phyloP scores from a whole-genome alignment of 64 coral and sea anemone genomes.

The Pocillopora damicornis region DNA sequence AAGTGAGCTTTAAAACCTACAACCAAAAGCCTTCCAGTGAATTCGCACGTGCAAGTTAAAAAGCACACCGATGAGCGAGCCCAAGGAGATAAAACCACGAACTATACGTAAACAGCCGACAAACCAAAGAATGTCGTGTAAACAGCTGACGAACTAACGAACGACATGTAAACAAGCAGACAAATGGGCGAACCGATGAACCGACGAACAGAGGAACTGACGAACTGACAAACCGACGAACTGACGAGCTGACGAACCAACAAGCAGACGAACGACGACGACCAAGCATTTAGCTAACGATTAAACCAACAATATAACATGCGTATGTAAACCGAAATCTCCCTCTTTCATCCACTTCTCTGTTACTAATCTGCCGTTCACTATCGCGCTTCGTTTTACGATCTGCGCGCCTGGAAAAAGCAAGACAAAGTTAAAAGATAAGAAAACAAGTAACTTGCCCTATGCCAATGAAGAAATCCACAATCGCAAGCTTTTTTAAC shows the following conservation, averaged over 20 bases:
- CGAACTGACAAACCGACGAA: neutral
- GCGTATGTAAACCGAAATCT: neutral
- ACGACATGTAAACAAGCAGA: neutral
- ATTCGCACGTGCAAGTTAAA: no score
- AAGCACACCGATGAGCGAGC: no score
- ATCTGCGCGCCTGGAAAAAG: neutral
- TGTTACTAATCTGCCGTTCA: no score
- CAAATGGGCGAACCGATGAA: neutral
- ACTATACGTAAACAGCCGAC: no score
- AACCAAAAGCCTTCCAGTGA: no score
- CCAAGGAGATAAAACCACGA: no score
- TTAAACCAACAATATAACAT: neutral
- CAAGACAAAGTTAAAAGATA: neutral
- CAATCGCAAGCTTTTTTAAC: slow-evolving; percentile 75
- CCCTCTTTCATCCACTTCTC: no score
- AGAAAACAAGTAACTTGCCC: slow-evolving; percentile 22
- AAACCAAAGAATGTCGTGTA: no score
- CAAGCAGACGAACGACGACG: neutral
- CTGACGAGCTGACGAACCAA: neutral
- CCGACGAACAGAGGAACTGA: neutral
- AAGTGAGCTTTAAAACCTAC: no score
- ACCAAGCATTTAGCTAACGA: neutral
- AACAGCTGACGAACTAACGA: neutral
- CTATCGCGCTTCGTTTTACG: no score
- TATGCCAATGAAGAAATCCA: slow-evolving; percentile 91